Percentiles rank a stretch among this genome's conserved stretches.
Conservation (phyloP, 1,140 invertebrate genomes). For the Homalodisca vitripennis region DNA sequence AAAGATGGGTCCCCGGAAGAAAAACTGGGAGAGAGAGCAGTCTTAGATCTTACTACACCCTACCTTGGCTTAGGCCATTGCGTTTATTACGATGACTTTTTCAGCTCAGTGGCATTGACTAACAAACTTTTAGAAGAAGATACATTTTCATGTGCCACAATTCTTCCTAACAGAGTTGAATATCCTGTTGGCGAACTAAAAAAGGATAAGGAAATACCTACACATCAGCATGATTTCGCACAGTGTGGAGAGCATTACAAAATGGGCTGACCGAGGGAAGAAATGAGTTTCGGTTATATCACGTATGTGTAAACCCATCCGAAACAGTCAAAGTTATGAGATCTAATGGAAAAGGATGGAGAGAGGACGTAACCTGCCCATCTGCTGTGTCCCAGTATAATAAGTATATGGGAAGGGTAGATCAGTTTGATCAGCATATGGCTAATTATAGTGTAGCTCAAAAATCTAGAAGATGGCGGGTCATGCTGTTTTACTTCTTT, state of each 20-base stretch:
- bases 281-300: constrained; percentile 32
- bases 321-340: constrained; percentile 10
- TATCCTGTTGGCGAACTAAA: constrained; percentile 29
- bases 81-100: constrained; percentile 38
- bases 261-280: constrained; percentile 35
- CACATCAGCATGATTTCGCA: constrained; percentile 3
- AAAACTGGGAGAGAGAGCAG: constrained; percentile 41
- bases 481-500: constrained; percentile 33
- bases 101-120: constrained; percentile 24
- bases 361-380: constrained; percentile 33
- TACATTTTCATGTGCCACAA: constrained; percentile 38
- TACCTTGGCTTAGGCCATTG: constrained; percentile 30
- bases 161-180: constrained; percentile 34
- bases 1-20: constrained; percentile 10
- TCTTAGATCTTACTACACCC: constrained; percentile 31
- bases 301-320: constrained; percentile 22
- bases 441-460: constrained; percentile 16
- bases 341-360: constrained; percentile 25
- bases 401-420: constrained; percentile 39
- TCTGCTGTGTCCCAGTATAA: constrained; percentile 35
- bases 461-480: constrained; percentile 31
- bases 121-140: constrained; percentile 29
- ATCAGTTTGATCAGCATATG: constrained; percentile 37
- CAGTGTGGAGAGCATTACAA: constrained; percentile 24
- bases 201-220: constrained; percentile 33